These are phyloP conservation scores for Ephestia elutella DNA, from an alignment of 1,140 invertebrate genomes.

Conservation along the genomic window DNA sequence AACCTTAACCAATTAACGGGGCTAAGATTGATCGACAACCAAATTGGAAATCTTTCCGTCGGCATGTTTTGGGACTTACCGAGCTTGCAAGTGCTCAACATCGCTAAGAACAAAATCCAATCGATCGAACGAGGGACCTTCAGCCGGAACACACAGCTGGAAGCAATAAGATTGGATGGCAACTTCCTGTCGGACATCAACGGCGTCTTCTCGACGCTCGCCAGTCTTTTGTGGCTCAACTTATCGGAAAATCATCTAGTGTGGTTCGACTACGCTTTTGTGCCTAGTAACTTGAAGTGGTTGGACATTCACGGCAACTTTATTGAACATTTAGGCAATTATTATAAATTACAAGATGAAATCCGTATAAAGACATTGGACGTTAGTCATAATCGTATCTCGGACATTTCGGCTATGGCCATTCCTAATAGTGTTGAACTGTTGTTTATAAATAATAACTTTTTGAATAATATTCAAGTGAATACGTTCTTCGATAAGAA, in stretches of 20 bases:
- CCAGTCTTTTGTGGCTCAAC: constrained; percentile 88
- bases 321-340: constrained; percentile 89
- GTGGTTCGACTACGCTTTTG: constrained; percentile 93
- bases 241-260: constrained; percentile 93
- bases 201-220: constrained; percentile 86
- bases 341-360: constrained; percentile 87
- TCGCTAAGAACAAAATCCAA: constrained; percentile 91
- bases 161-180: constrained; percentile 89
- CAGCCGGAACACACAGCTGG: constrained; percentile 83
- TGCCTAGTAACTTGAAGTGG: constrained; percentile 91
- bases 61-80: constrained; percentile 90
- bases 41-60: constrained; percentile 87
- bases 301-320: constrained; percentile 92
- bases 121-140: constrained; percentile 88
- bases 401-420: constrained; percentile 83
- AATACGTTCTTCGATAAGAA: constrained; percentile 91
- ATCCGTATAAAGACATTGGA: constrained; percentile 88
- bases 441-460: constrained; percentile 92
- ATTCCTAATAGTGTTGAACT: constrained; percentile 93
- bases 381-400: constrained; percentile 90
- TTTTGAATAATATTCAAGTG: constrained; percentile 83
- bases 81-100: constrained; percentile 87
- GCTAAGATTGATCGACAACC: constrained; percentile 88
- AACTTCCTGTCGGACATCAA: constrained; percentile 91
- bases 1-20: constrained; percentile 90